Base-by-base conservation (phyloP, 2,797 vertebrate genomes). In the Lycodopsis pacificus region DNA sequence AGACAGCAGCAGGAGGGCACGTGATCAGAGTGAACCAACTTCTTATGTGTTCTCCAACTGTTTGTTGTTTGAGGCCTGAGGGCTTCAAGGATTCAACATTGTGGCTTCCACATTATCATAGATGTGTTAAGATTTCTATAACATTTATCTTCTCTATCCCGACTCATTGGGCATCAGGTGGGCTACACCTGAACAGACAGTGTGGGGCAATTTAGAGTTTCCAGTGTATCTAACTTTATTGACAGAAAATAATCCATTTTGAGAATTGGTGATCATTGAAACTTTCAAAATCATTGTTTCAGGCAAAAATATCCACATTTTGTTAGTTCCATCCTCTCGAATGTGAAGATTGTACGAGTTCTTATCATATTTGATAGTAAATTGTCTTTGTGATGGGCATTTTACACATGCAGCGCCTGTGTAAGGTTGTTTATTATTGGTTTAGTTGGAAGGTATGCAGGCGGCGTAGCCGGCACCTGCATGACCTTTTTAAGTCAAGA, bases 381-480 rank as follows among this genome's bases (percentile, higher is more conserved):
- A 22, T 32, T n/a, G 8, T 22, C 25, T 19, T 34, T 58, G 9
- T 57, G 9, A 48, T 10, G 19, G 19, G 2, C 36, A 11, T 63
- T 36, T 36, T n/a, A 14, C n/a, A 44, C 14, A 64, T 62, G 25
- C 49, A 4, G 5, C 32, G 8, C 15, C 65, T 15, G 17, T 46
- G 44, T 30, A 42, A 36, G 46, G 32, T 40, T 64, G 25, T 64
- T 56, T 32, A 65, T 36, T 0, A 58, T 71, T 64, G 3, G 0
- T 42, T 73, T 5, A 30, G 13, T 10, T 30, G n/a, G 40, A 13
- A 40, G 25, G 5, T 32, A 5, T 49, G 8, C 15, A 44, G 44
- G 42, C 51, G 34, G 32, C 36, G 32, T 4, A 17, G 22, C n/a
- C 65, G 15, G 5, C 79, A 87, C 56, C 79, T 83, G 77, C 4